Evolutionary conservation across 2,113 vertebrate species (phyloP), one percentile per base, ranked within the genome.

Genomic region (Rhinolophus sinicus): DNA sequence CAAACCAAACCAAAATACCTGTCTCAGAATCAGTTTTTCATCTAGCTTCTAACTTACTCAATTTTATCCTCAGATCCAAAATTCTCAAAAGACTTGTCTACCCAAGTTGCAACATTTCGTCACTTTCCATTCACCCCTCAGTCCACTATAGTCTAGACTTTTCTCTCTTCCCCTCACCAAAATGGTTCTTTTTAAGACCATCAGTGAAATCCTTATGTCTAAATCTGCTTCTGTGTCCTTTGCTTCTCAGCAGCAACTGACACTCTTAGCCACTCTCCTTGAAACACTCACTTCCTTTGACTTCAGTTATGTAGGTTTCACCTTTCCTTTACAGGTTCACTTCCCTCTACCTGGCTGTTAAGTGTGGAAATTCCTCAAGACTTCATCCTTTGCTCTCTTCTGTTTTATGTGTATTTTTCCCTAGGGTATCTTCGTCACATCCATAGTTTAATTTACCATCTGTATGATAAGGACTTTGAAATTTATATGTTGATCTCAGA

Each of bases 401-500:
- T 69, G 26, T 80, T 85, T 85, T 60, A 38, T 52, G 6, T 93
- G 40, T 60, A 11, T 76, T 58, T n/a, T 83, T 47, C 58, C 70
- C 21, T 60, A 82, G 58, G 2, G 6, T 84, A 2, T 93, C 18
- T 64, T 70, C 78, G 62, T 91, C 47, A 81, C 40, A 81, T 38
- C 75, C 1, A 0, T 44, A 54, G 65, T 94, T 86, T 86, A 77
- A 96, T 40, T 60, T 52, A 69, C 44, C 70, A 35, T 83, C 38
- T 80, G 28, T 80, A 64, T 58, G 30, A 76, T 56, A 93, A 72
- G 30, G 50, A 86, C 26, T 64, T 76, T 93, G 67, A 93, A 77
- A 54, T 44, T 88, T 33, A 15, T 87, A 89, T 94, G 94, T 92
- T 92, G 75, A 78, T 84, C 69, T 82, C 50, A 54, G 73, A 60